phyloP scores from a whole-genome alignment of 2,113 vertebrate genomes.

The Amphilophus citrinellus region DNA sequence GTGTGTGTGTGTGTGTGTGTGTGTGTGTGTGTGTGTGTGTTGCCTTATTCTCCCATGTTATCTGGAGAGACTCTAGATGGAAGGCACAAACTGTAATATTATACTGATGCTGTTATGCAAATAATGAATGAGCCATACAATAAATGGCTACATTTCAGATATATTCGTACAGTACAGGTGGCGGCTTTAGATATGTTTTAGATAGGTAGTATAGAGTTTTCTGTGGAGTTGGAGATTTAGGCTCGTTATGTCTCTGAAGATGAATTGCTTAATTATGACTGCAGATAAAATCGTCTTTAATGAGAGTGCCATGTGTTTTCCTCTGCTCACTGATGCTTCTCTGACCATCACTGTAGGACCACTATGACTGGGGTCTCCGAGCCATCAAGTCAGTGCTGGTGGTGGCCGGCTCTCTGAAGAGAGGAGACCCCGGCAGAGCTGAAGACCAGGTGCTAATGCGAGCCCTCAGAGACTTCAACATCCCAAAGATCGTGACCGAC shows the following conservation, averaged over 20 bases:
- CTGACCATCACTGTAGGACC: constrained; percentile 82
- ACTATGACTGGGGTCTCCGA: constrained; percentile 97
- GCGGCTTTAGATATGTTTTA: background rate
- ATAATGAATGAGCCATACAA: no score
- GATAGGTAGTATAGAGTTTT: background rate
- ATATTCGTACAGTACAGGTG: background rate
- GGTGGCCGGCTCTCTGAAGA: constrained; percentile 92
- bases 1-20: no score
- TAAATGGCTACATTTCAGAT: background rate
- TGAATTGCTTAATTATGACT: background rate
- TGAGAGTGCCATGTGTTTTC: background rate
- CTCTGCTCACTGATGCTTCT: background rate
- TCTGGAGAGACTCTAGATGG: background rate
- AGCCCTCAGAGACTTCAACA: constrained; percentile 93
- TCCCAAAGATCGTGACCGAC: constrained; percentile 93
- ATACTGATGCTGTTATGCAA: background rate
- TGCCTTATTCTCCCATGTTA: background rate
- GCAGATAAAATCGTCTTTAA: background rate
- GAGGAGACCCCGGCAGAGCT: constrained; percentile 86
- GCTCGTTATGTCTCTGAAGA: background rate
- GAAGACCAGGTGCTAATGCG: constrained; percentile 98
- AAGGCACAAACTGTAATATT: background rate
- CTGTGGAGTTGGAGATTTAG: background rate
- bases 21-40: background rate
- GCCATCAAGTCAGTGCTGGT: constrained; percentile 97